phyloP scores from a whole-genome alignment of 1,140 invertebrate species.

The Phocides pigmalion region DNA sequence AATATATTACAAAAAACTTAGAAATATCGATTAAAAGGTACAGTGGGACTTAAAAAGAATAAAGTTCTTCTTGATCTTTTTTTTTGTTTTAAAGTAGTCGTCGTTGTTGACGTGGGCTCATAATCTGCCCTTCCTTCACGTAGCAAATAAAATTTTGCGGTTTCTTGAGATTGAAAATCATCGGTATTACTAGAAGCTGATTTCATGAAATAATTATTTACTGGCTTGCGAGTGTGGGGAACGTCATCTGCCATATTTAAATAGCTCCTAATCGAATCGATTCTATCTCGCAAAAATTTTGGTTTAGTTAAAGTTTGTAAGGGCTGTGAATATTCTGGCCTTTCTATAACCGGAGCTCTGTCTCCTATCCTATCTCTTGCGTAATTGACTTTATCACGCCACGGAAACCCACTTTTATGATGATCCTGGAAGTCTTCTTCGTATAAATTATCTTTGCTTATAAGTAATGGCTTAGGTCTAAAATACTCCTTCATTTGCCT shows the following conservation, averaged over 20 bases:
- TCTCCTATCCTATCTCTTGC: conserved; percentile 34
- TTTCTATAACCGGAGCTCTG: conserved; percentile 25
- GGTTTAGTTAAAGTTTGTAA: conserved; percentile 41
- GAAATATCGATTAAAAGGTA: conserved; percentile 62
- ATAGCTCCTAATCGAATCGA: conserved; percentile 53
- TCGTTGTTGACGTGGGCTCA: conserved; percentile 10
- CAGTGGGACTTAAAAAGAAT: conserved; percentile 72
- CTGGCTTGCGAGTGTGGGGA: conserved; percentile 12
- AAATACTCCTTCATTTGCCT: conserved; percentile 34
- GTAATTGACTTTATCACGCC: conserved; percentile 45
- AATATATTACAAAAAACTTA: conserved; percentile 37
- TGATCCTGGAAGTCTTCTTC: conserved; percentile 40
- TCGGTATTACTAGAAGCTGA: neutral
- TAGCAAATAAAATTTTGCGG: conserved; percentile 7
- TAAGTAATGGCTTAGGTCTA: conserved; percentile 40
- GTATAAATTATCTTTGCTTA: conserved; percentile 42
- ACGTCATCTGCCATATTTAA: conserved; percentile 40
- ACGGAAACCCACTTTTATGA: conserved; percentile 33
- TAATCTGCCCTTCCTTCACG: conserved; percentile 34
- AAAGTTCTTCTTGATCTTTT: conserved; percentile 55
- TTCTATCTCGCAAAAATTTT: conserved; percentile 51
- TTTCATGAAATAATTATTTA: conserved; percentile 13
- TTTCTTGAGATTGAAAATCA: conserved; percentile 1
- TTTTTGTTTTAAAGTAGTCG: conserved; percentile 31
- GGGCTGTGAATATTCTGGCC: conserved; percentile 29